Evolutionary conservation across 1,140 invertebrate species (phyloP).

Genomic region (Hydropsyche tenuis): DNA sequence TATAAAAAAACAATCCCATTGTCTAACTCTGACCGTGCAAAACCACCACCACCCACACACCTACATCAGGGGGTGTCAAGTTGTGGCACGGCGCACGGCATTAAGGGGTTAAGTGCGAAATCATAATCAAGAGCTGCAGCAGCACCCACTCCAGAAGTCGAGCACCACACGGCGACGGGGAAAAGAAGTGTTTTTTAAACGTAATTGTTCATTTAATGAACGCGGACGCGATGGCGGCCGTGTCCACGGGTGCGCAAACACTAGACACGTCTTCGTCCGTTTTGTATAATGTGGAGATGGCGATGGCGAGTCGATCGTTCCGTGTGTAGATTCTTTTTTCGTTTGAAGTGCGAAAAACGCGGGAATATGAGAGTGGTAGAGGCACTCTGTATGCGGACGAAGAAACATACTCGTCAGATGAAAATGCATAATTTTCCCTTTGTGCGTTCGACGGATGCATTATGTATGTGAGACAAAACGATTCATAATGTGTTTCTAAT

Average conservation of each 20-base stretch:
- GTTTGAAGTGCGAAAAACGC: too few relatives aligned
- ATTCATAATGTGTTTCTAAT: too few relatives aligned
- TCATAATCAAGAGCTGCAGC: constrained; percentile 48
- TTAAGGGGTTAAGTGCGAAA: constrained; percentile 48
- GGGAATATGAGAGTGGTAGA: too few relatives aligned
- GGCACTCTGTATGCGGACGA: background rate
- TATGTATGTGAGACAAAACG: background rate
- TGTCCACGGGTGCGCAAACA: too few relatives aligned
- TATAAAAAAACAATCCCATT: too few relatives aligned
- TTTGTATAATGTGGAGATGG: too few relatives aligned
- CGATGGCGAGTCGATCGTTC: too few relatives aligned
- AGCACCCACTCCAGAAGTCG: constrained; percentile 26
- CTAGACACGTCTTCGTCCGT: too few relatives aligned
- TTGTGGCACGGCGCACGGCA: constrained; percentile 1
- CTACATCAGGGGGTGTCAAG: too few relatives aligned
- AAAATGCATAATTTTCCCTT: background rate
- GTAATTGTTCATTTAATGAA: constrained; percentile 51
- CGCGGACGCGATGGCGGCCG: constrained; percentile 17
- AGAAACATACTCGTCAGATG: background rate
- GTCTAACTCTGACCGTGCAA: too few relatives aligned
- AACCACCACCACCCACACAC: too few relatives aligned
- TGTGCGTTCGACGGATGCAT: background rate
- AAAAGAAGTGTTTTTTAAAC: constrained; percentile 48
- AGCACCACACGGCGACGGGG: constrained; percentile 17
- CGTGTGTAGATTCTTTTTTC: too few relatives aligned